These are phyloP conservation scores for Petrocephalus sullivani DNA, from an alignment of 2,797 vertebrate genomes.

Conservation along the genomic window DNA sequence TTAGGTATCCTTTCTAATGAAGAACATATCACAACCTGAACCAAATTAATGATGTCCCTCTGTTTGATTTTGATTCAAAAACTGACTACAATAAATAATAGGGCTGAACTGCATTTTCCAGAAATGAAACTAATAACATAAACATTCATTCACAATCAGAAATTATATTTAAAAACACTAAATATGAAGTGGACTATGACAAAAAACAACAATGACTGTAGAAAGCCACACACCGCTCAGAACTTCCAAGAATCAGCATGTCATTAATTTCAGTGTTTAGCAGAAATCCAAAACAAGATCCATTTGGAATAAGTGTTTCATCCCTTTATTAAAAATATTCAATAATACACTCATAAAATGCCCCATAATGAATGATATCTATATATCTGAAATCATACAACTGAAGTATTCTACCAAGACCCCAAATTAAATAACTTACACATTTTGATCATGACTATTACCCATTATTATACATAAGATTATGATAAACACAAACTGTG, in stretches of 20 bases:
- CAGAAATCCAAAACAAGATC: conserved; percentile 21
- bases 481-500: conserved; percentile 25
- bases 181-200: not conserved
- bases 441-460: conserved; percentile 35
- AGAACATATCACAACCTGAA: not conserved
- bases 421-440: conserved; percentile 26
- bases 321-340: conserved; percentile 46
- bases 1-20: conserved; percentile 13
- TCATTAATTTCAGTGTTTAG: not conserved
- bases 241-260: not conserved
- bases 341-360: conserved; percentile 38
- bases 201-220: not conserved
- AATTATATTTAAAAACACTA: not conserved
- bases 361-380: conserved; percentile 31
- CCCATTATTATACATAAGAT: conserved; percentile 26
- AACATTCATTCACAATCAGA: not conserved
- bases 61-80: not conserved
- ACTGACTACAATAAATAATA: not conserved
- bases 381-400: conserved; percentile 30
- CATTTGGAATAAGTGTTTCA: conserved; percentile 27
- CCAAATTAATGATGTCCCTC: not conserved
- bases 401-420: conserved; percentile 34
- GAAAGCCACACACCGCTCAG: not conserved
- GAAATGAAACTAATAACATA: not conserved
- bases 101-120: not conserved